Conservation (phyloP, 1,140 invertebrate genomes). For the Callitettix versicolor region DNA sequence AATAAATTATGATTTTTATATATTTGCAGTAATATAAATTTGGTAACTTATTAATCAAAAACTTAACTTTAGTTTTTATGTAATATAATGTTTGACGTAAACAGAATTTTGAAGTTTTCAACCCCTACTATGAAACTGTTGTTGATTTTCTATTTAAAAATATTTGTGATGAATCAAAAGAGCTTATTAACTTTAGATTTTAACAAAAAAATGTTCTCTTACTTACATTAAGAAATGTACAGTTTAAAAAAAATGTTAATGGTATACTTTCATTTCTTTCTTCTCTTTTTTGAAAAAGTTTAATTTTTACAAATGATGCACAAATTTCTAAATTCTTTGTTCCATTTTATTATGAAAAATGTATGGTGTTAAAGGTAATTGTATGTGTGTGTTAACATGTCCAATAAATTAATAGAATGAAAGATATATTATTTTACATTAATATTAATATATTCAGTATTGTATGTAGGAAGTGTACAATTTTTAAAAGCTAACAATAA, state of each 20-base stretch:
- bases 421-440: not conserved
- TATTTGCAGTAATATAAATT: not conserved
- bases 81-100: not conserved
- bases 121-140: not conserved
- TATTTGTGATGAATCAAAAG: constrained; percentile 12
- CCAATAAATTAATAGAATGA: not conserved
- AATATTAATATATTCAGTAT: not conserved
- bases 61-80: not conserved
- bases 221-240: not conserved
- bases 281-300: not conserved
- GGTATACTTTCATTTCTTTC: not conserved
- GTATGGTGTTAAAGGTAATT: constrained; percentile 5
- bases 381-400: not conserved
- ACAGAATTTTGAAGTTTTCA: not conserved
- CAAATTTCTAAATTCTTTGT: constrained; percentile 1
- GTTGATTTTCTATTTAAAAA: not conserved
- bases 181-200: constrained; percentile 8
- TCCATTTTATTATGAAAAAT: constrained; percentile 1
- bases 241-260: constrained; percentile 3
- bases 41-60: not conserved
- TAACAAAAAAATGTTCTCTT: not conserved
- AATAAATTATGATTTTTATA: not conserved
- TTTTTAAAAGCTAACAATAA: not conserved
- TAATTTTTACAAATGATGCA: constrained; percentile 1
- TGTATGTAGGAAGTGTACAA: not conserved